These are phyloP conservation scores for Entelurus aequoreus DNA, from an alignment of 2,113 vertebrate genomes.

Conservation along the genomic window DNA sequence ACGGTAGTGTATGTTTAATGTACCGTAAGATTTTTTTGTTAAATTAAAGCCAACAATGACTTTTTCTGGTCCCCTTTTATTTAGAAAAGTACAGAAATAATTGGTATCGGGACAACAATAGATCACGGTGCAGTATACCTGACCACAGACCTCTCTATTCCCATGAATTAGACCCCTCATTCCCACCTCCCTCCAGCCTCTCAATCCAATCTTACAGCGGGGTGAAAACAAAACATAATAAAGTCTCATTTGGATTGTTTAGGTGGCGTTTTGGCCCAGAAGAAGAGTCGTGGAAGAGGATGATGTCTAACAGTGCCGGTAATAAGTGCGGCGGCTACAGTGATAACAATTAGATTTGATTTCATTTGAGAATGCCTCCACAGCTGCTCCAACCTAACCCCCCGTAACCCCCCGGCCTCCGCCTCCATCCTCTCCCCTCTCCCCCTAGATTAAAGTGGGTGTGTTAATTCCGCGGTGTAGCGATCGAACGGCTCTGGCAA, in stretches of 20 bases:
- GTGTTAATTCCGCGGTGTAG: slow-evolving; percentile 94
- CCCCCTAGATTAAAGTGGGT: slow-evolving; percentile 94
- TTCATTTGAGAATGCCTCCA: slow-evolving; percentile 81
- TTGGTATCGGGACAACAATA: too few species aligned
- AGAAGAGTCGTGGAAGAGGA: slow-evolving; percentile 16
- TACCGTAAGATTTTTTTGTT: too few species aligned
- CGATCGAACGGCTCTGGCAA: slow-evolving; percentile 98
- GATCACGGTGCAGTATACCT: slow-evolving; percentile 24
- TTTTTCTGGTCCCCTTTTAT: too few species aligned
- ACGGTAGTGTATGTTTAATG: too few species aligned
- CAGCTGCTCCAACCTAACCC: slow-evolving; percentile 71
- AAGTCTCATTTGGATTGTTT: slow-evolving; percentile 66
- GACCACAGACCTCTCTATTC: slow-evolving; percentile 32
- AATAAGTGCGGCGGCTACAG: slow-evolving; percentile 74
- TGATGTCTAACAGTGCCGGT: slow-evolving; percentile 59
- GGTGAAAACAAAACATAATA: slow-evolving; percentile 63
- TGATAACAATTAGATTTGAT: slow-evolving; percentile 84
- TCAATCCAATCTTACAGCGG: slow-evolving; percentile 53
- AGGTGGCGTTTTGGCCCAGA: slow-evolving; percentile 53
- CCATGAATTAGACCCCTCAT: slow-evolving; percentile 22
- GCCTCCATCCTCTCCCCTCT: slow-evolving; percentile 64
- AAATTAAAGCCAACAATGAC: too few species aligned
- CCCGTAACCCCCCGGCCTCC: slow-evolving; percentile 61
- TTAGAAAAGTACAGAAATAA: too few species aligned
- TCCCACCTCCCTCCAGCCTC: not conserved